phyloP scores from a whole-genome alignment of 2,797 vertebrate genomes.

The Chaenodraco wilsoni region DNA sequence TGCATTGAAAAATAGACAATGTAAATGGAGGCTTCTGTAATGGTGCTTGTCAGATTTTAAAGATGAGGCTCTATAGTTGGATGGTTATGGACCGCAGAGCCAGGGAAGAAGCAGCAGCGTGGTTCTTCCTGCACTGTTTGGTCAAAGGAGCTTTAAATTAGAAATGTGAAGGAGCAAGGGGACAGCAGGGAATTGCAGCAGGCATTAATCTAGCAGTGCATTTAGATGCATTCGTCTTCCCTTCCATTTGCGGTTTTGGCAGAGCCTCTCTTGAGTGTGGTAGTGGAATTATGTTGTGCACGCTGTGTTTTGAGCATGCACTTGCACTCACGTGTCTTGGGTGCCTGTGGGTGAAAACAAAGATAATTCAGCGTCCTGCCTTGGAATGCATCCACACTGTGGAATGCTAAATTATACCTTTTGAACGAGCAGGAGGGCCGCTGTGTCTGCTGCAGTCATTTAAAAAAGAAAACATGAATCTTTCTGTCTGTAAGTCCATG shows the following conservation, averaged over 20 bases:
- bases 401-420: slow-evolving; percentile 67
- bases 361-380: slow-evolving; percentile 64
- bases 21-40: slow-evolving; percentile 40
- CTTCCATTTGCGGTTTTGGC: slow-evolving; percentile 48
- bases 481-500: slow-evolving; percentile 55
- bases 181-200: slow-evolving; percentile 51
- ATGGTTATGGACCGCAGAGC: slow-evolving; percentile 10
- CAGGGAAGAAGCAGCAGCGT: slow-evolving; percentile 22
- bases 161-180: slow-evolving; percentile 56
- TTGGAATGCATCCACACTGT: slow-evolving; percentile 58
- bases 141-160: slow-evolving; percentile 70
- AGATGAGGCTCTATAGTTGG: slow-evolving; percentile 37
- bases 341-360: slow-evolving; percentile 64
- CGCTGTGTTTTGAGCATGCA: slow-evolving; percentile 16
- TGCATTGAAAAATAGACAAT: slow-evolving; percentile 32
- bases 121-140: slow-evolving; percentile 52
- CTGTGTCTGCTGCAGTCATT: slow-evolving; percentile 54
- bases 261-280: slow-evolving; percentile 47
- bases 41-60: slow-evolving; percentile 41
- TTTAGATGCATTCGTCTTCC: slow-evolving; percentile 61
- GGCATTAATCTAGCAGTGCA: slow-evolving; percentile 60
- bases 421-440: slow-evolving; percentile 48
- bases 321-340: slow-evolving; percentile 28
- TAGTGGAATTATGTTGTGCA: slow-evolving; percentile 50
- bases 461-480: slow-evolving; percentile 57